Conservation (phyloP, 2,113 vertebrate genomes). For the Neopipo cinnamomea region DNA sequence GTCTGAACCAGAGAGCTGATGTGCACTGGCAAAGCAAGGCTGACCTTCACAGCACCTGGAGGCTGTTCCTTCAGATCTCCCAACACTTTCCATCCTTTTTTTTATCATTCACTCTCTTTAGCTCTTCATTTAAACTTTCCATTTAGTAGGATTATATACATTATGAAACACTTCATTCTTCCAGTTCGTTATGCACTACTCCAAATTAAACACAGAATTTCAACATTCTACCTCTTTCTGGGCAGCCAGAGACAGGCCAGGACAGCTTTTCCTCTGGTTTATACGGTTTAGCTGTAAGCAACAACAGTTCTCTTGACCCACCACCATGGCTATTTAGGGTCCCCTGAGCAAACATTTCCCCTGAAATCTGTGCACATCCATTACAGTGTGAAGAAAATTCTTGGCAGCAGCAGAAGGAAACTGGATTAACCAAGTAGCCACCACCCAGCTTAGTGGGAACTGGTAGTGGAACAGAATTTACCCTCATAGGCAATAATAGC, state of each 20-base stretch:
- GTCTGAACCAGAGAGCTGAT: neutral
- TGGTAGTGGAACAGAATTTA: neutral
- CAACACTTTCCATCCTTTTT: neutral
- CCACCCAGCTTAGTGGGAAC: neutral
- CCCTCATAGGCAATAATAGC: neutral
- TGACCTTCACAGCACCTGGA: neutral
- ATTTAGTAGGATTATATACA: neutral
- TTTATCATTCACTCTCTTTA: neutral
- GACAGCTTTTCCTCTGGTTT: neutral
- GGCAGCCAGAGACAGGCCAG: neutral
- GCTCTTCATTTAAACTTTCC: neutral
- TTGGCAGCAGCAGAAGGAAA: neutral
- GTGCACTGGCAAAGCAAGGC: neutral
- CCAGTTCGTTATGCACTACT: neutral
- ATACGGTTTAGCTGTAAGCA: neutral
- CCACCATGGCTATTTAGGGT: neutral
- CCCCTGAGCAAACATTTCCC: neutral
- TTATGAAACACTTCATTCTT: neutral
- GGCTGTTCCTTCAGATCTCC: neutral
- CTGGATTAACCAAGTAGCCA: neutral
- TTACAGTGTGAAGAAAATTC: neutral
- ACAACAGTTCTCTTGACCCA: neutral
- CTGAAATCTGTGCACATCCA: neutral
- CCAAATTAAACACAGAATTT: neutral
- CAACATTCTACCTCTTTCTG: neutral